Percentiles rank a stretch among this genome's conserved stretches.
These are phyloP conservation scores for Leptinotarsa haldemani DNA, from an alignment of 2,888 invertebrate genomes.

Conservation along the genomic window DNA sequence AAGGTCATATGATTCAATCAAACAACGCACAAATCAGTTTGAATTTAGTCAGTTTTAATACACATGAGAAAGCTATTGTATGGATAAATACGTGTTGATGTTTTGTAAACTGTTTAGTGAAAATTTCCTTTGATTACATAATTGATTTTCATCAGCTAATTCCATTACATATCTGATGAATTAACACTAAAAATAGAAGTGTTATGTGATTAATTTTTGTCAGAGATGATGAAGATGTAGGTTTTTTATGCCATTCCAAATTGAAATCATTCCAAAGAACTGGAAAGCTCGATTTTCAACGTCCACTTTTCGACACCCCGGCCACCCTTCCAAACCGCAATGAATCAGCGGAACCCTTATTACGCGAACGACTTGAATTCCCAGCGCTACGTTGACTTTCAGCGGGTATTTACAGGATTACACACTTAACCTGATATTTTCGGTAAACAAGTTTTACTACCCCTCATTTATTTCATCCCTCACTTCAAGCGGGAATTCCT, in stretches of 20 bases:
- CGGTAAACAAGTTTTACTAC: constrained; percentile 31
- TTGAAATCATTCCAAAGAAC: neutral
- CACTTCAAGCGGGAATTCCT: constrained; percentile 18
- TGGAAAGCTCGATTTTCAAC: neutral
- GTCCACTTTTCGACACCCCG: neutral
- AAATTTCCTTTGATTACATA: too few relatives aligned
- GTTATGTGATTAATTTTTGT: too few relatives aligned
- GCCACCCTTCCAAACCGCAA: constrained; percentile 15
- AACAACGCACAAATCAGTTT: too few relatives aligned
- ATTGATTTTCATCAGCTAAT: too few relatives aligned
- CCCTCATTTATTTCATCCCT: constrained; percentile 25
- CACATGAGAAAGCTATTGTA: too few relatives aligned
- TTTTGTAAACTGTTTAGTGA: too few relatives aligned
- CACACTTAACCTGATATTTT: constrained; percentile 62
- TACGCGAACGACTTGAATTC: constrained; percentile 14
- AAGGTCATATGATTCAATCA: too few relatives aligned
- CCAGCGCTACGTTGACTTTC: constrained; percentile 50
- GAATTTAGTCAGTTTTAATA: too few relatives aligned
- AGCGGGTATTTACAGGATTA: constrained; percentile 61
- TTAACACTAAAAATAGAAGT: too few relatives aligned
- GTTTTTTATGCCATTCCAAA: neutral
- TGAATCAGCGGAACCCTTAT: constrained; percentile 18
- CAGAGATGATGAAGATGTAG: neutral
- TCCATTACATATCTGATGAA: too few relatives aligned
- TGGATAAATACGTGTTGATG: too few relatives aligned